Evolutionary conservation across 2,113 vertebrate species (phyloP).

Genomic region (Halcyon malimbica): DNA sequence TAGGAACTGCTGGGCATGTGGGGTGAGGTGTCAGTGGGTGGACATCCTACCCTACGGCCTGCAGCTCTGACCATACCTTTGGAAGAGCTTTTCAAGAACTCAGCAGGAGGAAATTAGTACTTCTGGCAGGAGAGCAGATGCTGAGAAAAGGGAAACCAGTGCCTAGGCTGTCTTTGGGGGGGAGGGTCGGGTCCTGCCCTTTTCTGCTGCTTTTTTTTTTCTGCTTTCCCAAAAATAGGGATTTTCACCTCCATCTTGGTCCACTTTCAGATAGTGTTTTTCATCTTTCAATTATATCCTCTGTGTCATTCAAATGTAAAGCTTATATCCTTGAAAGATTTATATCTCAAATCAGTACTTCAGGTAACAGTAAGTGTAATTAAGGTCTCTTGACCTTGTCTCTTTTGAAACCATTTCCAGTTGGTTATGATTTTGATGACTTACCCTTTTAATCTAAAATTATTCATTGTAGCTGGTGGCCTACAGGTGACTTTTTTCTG

Average conservation of each 20-base stretch:
- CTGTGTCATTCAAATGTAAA: not conserved
- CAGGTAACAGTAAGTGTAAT: not conserved
- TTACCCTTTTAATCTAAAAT: not conserved
- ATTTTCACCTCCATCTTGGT: not conserved
- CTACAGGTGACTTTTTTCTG: not conserved
- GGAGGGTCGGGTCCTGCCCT: too few relatives aligned
- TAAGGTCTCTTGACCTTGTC: not conserved
- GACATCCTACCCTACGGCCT: accelerated
- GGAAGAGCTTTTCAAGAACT: not conserved
- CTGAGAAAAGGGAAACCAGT: not conserved
- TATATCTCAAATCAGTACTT: not conserved
- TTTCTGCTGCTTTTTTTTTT: not conserved
- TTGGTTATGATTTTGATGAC: not conserved
- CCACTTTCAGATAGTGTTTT: not conserved
- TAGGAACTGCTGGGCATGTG: accelerated
- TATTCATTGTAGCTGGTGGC: not conserved
- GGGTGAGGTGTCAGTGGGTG: not conserved
- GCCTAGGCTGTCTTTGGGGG: too few relatives aligned
- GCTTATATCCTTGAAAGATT: not conserved
- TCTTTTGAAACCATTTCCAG: not conserved
- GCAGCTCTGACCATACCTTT: accelerated
- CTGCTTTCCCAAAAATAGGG: not conserved
- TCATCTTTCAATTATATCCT: not conserved
- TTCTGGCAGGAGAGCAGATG: too few relatives aligned
- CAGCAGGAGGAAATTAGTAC: not conserved